Percentiles rank a stretch among this genome's conserved stretches.
Evolutionary conservation across 2,113 vertebrate genomes (phyloP).

Genomic region (Podarcis cretensis): DNA sequence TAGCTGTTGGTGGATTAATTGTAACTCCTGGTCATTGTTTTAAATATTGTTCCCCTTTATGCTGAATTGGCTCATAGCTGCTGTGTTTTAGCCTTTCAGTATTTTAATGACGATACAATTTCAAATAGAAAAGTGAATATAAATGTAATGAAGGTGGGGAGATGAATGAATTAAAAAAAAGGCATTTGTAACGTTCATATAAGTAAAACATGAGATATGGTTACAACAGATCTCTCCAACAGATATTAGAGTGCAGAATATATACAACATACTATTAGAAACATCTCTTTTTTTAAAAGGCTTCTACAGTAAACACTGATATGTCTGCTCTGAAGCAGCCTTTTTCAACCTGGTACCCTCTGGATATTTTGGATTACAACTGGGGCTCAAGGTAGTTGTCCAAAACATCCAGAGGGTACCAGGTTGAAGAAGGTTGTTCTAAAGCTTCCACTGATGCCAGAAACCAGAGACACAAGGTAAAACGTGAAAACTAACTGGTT

Average conservation of each 20-base stretch:
- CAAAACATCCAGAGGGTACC: too few species aligned
- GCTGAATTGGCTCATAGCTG: background rate
- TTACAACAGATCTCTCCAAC: background rate
- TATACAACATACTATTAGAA: background rate
- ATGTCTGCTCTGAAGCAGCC: fast-evolving
- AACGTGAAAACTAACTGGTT: slow-evolving; percentile 38
- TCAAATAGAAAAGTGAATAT: background rate
- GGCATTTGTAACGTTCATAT: background rate
- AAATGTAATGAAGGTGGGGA: background rate
- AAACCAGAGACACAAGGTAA: slow-evolving; percentile 41
- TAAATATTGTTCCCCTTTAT: too few species aligned
- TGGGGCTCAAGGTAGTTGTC: too few species aligned
- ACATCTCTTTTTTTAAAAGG: background rate
- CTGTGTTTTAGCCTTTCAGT: too few species aligned
- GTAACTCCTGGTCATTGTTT: too few species aligned
- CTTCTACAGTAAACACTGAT: background rate
- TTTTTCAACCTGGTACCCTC: too few species aligned
- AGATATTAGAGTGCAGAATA: background rate
- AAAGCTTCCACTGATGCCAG: background rate
- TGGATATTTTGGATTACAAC: too few species aligned
- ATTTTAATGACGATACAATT: background rate
- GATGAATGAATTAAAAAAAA: background rate
- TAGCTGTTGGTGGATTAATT: too few species aligned
- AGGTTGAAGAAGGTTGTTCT: too few species aligned
- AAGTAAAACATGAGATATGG: background rate